These are phyloP conservation scores for Piscicola geometra DNA, from an alignment of 2,888 invertebrate species.

Conservation along the genomic window DNA sequence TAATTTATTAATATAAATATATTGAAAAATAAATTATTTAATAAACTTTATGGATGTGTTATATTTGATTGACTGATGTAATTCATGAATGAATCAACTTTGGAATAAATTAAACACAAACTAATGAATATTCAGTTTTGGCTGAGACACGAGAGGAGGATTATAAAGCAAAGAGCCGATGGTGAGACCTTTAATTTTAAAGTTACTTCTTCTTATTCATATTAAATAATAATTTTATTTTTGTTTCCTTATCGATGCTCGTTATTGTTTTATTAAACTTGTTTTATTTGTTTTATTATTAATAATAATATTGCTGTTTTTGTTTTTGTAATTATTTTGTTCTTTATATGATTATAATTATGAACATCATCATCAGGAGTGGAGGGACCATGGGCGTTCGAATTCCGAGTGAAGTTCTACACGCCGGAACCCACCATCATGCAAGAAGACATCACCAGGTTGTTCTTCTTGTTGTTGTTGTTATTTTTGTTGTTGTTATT, in stretches of 20 bases:
- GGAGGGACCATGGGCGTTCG: conserved; percentile 87
- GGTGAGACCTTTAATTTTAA: conserved; percentile 14
- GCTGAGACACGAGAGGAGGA: conserved; percentile 35
- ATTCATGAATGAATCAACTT: not conserved
- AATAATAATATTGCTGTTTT: not conserved
- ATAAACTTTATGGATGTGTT: not conserved
- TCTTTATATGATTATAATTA: not conserved
- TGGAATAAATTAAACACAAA: not conserved
- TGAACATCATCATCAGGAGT: conserved; percentile 22
- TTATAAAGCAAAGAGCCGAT: conserved; percentile 28
- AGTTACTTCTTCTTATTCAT: too few relatives aligned
- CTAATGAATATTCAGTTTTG: conserved; percentile 34
- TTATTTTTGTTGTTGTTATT: not conserved
- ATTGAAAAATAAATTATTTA: conserved; percentile 2
- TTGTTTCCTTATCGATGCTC: not conserved
- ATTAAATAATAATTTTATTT: not conserved
- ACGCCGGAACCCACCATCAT: conserved; percentile 93
- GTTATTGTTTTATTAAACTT: not conserved
- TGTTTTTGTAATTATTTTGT: not conserved
- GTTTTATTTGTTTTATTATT: too few relatives aligned
- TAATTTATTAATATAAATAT: too few relatives aligned
- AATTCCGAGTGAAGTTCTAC: conserved; percentile 97
- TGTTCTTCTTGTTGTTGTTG: not conserved
- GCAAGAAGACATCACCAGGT: conserved; percentile 62
- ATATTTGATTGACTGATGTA: not conserved